Conservation (phyloP, 1,140 invertebrate species). For the Leptinotarsa lineolata region DNA sequence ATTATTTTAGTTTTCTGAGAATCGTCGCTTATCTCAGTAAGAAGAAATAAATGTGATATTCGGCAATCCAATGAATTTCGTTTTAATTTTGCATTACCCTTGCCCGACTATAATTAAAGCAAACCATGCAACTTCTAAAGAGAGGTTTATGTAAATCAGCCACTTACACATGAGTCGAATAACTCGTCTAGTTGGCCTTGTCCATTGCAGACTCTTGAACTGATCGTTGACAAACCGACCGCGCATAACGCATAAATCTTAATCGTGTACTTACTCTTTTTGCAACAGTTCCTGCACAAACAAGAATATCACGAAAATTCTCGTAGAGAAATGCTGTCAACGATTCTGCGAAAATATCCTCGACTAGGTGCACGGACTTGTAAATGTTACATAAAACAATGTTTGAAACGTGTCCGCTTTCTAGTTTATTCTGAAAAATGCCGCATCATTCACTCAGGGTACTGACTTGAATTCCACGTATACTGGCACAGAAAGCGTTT, state of each 20-base stretch:
- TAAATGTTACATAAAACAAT: too few relatives aligned
- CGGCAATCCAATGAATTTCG: neutral
- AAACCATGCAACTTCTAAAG: constrained; percentile 24
- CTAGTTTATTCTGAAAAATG: too few relatives aligned
- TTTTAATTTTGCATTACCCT: neutral
- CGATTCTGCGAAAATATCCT: neutral
- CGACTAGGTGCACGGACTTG: too few relatives aligned
- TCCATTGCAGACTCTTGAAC: constrained; percentile 32
- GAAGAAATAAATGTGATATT: too few relatives aligned
- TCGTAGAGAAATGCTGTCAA: neutral
- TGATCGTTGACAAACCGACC: constrained; percentile 27
- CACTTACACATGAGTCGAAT: constrained; percentile 26
- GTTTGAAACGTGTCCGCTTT: too few relatives aligned
- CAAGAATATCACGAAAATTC: neutral
- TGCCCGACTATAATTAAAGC: constrained; percentile 25
- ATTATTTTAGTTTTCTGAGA: too few relatives aligned
- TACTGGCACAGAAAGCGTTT: too few relatives aligned
- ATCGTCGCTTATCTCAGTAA: too few relatives aligned
- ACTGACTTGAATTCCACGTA: too few relatives aligned
- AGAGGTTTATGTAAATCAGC: constrained; percentile 31
- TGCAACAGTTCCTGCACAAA: neutral
- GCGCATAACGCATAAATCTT: constrained; percentile 15
- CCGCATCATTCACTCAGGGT: too few relatives aligned
- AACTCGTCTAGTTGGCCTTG: constrained; percentile 35
- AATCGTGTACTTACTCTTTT: neutral